Evolutionary conservation across 1,140 invertebrate genomes (phyloP).

Genomic region (Drosophila bipectinata): DNA sequence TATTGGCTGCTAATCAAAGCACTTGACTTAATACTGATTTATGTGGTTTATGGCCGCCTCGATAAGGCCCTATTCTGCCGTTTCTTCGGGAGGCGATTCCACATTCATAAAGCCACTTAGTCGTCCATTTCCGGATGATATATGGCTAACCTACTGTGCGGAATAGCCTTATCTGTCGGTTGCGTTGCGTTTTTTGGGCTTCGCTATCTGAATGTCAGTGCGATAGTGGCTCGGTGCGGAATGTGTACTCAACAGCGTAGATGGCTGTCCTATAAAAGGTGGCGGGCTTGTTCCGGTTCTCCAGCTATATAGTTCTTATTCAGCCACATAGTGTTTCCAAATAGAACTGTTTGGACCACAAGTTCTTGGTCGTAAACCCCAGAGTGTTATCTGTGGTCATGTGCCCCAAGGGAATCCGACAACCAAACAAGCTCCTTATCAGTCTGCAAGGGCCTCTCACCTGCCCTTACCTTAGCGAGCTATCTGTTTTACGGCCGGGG

Average conservation of each 20-base stretch:
- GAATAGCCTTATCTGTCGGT: constrained; percentile 13
- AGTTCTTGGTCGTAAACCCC: too few relatives aligned
- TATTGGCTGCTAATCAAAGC: constrained; percentile 53
- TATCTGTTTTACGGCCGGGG: not conserved
- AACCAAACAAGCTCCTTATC: not conserved
- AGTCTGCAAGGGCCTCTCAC: constrained; percentile 1
- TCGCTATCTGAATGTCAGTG: constrained; percentile 16
- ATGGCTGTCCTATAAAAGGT: not conserved
- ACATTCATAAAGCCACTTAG: constrained; percentile 22
- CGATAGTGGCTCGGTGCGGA: not conserved
- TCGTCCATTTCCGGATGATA: constrained; percentile 1
- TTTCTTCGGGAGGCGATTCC: constrained; percentile 2
- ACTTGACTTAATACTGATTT: constrained; percentile 65
- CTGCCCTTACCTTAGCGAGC: constrained; percentile 1
- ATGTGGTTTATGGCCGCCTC: constrained; percentile 24
- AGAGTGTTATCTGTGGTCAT: not conserved
- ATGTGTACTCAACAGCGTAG: not conserved
- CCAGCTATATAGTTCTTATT: not conserved
- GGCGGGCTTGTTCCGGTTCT: not conserved
- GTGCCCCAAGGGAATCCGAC: not conserved
- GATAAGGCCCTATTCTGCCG: constrained; percentile 20
- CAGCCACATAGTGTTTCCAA: too few relatives aligned
- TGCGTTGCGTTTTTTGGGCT: constrained; percentile 2
- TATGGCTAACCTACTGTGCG: constrained; percentile 27
- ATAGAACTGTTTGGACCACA: too few relatives aligned